These are phyloP conservation scores for Drosophila imparisetae DNA, from an alignment of 2,888 invertebrate genomes.

Conservation along the genomic window DNA sequence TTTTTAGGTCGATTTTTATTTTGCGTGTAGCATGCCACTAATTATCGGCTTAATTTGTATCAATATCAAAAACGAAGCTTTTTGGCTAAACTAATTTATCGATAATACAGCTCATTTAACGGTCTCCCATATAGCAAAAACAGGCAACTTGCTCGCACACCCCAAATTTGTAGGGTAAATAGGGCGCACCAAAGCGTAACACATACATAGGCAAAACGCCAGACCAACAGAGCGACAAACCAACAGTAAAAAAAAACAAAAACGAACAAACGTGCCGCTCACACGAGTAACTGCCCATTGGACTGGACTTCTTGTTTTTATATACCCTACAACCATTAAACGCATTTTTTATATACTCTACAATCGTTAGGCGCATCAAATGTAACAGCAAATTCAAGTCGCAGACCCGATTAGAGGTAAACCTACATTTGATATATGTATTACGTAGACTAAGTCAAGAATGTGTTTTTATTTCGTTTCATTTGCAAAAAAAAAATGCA, in stretches of 20 bases:
- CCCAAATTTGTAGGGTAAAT: constrained; percentile 34
- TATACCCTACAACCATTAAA: constrained; percentile 17
- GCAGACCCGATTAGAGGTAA: background rate
- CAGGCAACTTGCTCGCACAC: constrained; percentile 11
- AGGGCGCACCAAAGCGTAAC: constrained; percentile 60
- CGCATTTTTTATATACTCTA: background rate
- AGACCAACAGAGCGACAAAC: constrained; percentile 15
- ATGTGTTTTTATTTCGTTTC: background rate
- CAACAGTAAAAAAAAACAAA: constrained; percentile 14
- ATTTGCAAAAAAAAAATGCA: background rate
- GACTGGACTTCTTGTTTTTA: constrained; percentile 16
- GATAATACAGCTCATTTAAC: background rate
- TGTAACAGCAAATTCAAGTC: background rate
- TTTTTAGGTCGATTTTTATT: too few relatives aligned
- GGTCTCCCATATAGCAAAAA: background rate
- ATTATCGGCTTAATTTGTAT: background rate
- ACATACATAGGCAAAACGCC: constrained; percentile 20
- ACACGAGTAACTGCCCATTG: constrained; percentile 44
- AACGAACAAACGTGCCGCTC: constrained; percentile 35
- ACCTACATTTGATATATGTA: background rate
- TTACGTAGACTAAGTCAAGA: background rate
- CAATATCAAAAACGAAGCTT: background rate
- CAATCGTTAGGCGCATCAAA: background rate
- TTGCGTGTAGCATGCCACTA: background rate
- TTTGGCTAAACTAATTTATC: background rate